Base-by-base conservation (phyloP, 2,888 invertebrate species). In the Agrochola circellaris region DNA sequence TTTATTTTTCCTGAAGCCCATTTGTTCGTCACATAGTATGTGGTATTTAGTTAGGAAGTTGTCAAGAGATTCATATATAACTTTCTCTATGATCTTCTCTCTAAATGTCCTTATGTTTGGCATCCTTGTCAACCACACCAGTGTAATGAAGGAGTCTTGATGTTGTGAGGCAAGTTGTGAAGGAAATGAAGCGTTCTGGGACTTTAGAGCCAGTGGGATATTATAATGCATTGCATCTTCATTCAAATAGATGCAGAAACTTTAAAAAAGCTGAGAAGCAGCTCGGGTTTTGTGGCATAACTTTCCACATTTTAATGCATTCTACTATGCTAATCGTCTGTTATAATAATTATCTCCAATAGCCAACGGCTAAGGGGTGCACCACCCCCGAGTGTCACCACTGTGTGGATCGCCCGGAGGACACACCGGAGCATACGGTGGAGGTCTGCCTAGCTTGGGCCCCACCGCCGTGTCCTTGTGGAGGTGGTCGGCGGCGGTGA, bases 181-280 rank as follows among this genome's bases (percentile, higher is more conserved):
- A 51, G 74, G 77, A 81, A 74, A 74, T 74, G 51, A 58, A 74
- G 48, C 34, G 42, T 45, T 51, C 30, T 34, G n/a, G 34, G 65
- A 81, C 34, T 81, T 74, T n/a, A 9, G 4, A 61, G 48, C n/a
- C 17, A 26, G 51, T 34, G 34, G 64, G 15, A 34, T 34, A 26
- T 51, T 20, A 58, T 17, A 73, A 62, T 34, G 20, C 23, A 65
- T 30, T 80, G 15, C 79, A 45, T 34, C 30, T 72, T 34, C 38
- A 56, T 64, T 48, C 56, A 78, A 70, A 75, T 75, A 62, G n/a
- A 78, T 38, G 23, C 68, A 68, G 23, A 0, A 80, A 72, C 42
- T 54, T 80, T 23, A 34, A 34, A 13, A 13, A 42, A 34, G 54
- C 34, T 62, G 15, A 17, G 26, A 80, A 54, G n/a, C n/a, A n/a